Conservation (phyloP, 2,113 vertebrate species). For the Platysternon megacephalum region DNA sequence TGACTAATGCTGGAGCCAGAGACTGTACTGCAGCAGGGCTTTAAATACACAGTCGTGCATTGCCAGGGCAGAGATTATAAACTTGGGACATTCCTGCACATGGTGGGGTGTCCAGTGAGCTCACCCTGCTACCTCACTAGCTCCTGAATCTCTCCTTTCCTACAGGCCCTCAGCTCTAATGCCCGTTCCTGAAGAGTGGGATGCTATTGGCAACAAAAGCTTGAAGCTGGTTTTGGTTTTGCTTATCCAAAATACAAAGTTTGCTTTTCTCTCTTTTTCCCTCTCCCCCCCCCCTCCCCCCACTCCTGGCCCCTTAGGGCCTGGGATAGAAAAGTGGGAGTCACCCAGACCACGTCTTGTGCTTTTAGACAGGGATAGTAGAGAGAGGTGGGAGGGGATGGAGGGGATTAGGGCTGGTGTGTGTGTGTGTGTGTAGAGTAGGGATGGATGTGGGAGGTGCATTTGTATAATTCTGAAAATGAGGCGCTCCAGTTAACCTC, state of each 20-base stretch:
- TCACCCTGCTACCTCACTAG: neutral
- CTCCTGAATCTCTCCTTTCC: neutral
- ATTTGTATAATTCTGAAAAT: neutral
- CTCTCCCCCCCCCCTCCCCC: too few species aligned
- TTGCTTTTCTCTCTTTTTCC: neutral
- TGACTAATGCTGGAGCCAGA: neutral
- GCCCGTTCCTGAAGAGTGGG: neutral
- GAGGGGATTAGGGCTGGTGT: neutral
- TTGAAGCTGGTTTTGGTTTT: neutral
- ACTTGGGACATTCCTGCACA: neutral
- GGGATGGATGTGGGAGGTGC: neutral
- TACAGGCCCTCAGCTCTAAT: neutral
- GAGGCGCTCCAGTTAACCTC: neutral
- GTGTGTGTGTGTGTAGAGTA: neutral
- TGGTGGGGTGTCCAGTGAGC: neutral
- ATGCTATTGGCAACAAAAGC: neutral
- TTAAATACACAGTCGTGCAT: neutral
- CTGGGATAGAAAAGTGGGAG: neutral
- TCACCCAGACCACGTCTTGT: neutral
- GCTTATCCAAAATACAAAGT: neutral
- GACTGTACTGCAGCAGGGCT: neutral
- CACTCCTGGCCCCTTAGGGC: neutral
- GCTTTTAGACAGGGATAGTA: neutral
- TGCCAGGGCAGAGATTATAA: accelerated
- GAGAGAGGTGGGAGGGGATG: too few species aligned